Conservation (phyloP, 2,113 vertebrate genomes). For the Stigmatopora argus region DNA sequence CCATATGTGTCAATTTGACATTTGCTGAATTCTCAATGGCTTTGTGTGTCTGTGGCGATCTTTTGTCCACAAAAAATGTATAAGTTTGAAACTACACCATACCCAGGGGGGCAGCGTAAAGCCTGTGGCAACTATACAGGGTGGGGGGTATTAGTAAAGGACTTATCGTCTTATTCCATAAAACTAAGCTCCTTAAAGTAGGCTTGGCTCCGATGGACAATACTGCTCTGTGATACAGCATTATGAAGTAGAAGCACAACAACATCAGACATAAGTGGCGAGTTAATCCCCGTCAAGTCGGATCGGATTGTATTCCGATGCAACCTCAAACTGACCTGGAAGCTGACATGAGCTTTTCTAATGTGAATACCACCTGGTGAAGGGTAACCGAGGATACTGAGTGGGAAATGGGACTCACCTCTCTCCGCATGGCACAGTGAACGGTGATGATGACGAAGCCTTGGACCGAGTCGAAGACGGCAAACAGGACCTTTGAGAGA, state of each 20-base stretch:
- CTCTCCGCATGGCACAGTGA: conserved; percentile 92
- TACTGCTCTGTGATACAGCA: conserved; percentile 43
- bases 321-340: conserved; percentile 36
- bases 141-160: conserved; percentile 48
- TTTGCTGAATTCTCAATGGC: conserved; percentile 17
- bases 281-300: conserved; percentile 44
- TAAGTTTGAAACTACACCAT: conserved; percentile 29
- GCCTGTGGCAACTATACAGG: conserved; percentile 42
- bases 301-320: conserved; percentile 28
- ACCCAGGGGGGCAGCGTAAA: conserved; percentile 25
- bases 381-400: neutral
- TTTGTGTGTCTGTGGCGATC: neutral
- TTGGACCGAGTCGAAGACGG: conserved; percentile 92
- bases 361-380: conserved; percentile 25
- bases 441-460: conserved; percentile 97
- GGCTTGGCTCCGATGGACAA: conserved; percentile 58
- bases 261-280: conserved; percentile 34
- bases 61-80: conserved; percentile 29
- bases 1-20: conserved; percentile 18
- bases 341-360: conserved; percentile 39
- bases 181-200: conserved; percentile 61
- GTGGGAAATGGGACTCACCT: conserved; percentile 72
- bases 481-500: conserved; percentile 84
- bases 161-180: conserved; percentile 61
- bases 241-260: conserved; percentile 33